Base-by-base conservation (phyloP, 2,888 invertebrate genomes). In the Eupelmus urozonus region DNA sequence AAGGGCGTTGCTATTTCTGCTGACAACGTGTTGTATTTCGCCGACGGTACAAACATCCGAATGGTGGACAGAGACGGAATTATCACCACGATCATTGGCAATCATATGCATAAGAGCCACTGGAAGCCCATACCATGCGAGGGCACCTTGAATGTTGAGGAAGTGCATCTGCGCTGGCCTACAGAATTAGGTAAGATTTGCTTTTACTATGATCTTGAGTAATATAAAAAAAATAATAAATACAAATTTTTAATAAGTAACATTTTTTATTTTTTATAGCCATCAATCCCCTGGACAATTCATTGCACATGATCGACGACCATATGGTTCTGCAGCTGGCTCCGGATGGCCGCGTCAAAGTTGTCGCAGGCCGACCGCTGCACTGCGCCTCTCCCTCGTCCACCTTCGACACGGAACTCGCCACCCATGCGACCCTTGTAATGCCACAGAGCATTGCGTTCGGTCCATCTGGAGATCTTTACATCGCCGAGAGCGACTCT, bases 371-470 rank as follows among this genome's bases (percentile, higher is more conserved):
- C 5, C 93, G 97, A 69, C 98, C 98, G 0, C 91, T 97, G 0
- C 98, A 98, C 87, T 99, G 98, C 86, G 96, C 96, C 9, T 95
- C 96, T 0, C 95, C 96, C 0, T 92, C 95, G 0, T 93, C 94
- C 0, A 95, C 94, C 0, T 95, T 94, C 81, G 96, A 96, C 83
- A 93, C 94, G 74, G 97, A 97, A 88, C 91, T 98, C 70, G 98
- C 97, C 0, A 96, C 97, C 0, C 96, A 97, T 84, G 96, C 97
- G 0, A 96, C 96, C 0, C 91, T 98, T 34, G 96, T 96, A 0
- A 96, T 97, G 94, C 97, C 98, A 0, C 97, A 98, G 87, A 97
- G 97, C 85, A 96, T 99, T 69, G 95, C 97, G 0, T 98, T 98
- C 83, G 96, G 96, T 16, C 95, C 97, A 0, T 94, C 96, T 59